These are phyloP conservation scores for Arvicanthis niloticus DNA, from an alignment of 2,113 vertebrate genomes.

Conservation along the genomic window DNA sequence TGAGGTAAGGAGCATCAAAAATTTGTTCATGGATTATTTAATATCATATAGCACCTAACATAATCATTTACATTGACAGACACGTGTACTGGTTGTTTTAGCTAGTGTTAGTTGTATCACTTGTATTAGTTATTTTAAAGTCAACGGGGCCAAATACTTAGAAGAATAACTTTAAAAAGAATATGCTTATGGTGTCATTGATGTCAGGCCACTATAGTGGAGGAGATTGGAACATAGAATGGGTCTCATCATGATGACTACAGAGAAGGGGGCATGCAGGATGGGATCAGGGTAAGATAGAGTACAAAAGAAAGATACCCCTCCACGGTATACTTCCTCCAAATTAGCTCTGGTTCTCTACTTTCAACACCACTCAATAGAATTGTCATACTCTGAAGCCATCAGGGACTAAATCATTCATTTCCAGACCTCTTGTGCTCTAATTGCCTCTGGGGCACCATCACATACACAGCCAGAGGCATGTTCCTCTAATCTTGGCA, in stretches of 20 bases:
- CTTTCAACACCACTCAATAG: neutral
- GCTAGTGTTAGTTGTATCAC: too few species aligned
- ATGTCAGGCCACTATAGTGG: neutral
- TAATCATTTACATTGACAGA: neutral
- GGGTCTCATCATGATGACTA: too few species aligned
- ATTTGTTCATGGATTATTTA: neutral
- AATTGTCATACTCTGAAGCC: neutral
- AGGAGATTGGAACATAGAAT: neutral
- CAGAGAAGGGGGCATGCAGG: neutral
- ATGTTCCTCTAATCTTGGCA: neutral
- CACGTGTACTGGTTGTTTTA: neutral
- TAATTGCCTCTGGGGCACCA: neutral
- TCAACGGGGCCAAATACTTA: neutral
- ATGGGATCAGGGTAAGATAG: neutral
- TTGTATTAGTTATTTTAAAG: neutral
- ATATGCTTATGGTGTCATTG: neutral
- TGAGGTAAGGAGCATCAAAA: neutral
- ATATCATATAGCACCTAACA: too few species aligned
- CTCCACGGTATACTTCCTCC: neutral
- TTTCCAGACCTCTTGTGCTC: neutral
- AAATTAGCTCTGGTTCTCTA: neutral
- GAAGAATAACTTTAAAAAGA: neutral
- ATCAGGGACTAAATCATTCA: neutral
- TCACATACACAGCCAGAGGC: neutral
- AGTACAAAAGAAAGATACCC: neutral